A percentile compares a stretch with the other conserved stretches of the same genome.
Conservation (phyloP, 2,888 invertebrate species). For the Hyposoter didymator region DNA sequence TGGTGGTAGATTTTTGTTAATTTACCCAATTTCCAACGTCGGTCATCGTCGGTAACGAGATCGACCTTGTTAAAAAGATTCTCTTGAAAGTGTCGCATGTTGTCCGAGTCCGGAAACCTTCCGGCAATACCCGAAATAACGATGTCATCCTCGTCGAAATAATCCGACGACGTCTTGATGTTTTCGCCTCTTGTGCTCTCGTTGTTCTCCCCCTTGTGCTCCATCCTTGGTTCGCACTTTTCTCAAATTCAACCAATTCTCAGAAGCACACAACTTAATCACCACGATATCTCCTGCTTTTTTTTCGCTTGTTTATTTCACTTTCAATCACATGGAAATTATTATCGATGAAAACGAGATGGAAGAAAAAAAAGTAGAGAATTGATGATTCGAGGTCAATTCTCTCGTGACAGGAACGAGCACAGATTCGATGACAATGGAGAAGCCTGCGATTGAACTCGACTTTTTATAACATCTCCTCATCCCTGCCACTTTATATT, state of each 20-base stretch:
- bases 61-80: conserved; percentile 92
- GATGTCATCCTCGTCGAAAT: conserved; percentile 87
- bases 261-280: conserved; percentile 47
- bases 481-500: conserved; percentile 39
- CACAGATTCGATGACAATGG: conserved; percentile 57
- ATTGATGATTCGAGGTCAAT: conserved; percentile 27
- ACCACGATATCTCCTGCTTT: conserved; percentile 28
- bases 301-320: conserved; percentile 31
- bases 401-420: conserved; percentile 38
- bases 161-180: conserved; percentile 80
- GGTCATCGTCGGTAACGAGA: conserved; percentile 85
- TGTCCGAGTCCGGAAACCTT: conserved; percentile 91
- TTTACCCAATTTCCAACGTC: conserved; percentile 83
- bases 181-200: conserved; percentile 67
- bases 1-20: neutral
- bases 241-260: conserved; percentile 16
- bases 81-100: conserved; percentile 89
- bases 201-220: conserved; percentile 24
- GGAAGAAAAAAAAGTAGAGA: conserved; percentile 10
- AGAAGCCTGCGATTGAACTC: conserved; percentile 43
- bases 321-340: conserved; percentile 32
- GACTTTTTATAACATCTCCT: conserved; percentile 68
- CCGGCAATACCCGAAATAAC: conserved; percentile 90
- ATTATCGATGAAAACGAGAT: conserved; percentile 2
- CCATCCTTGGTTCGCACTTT: conserved; percentile 56